A percentile compares a stretch with the other conserved stretches of the same genome.
Conservation (phyloP, 2,888 invertebrate genomes). For the Metopia argyrocephala region DNA sequence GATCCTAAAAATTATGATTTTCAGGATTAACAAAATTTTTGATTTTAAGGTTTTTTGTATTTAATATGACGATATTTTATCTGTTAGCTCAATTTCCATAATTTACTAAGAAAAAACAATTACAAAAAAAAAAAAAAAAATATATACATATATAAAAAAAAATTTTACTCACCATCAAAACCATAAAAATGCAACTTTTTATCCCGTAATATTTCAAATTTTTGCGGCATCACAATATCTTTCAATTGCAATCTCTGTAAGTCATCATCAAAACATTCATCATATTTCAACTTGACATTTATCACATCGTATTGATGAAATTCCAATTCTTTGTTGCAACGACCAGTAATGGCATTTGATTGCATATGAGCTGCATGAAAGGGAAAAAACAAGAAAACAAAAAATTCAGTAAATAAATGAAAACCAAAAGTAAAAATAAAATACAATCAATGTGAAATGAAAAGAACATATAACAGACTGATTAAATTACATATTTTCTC, state of each 20-base stretch:
- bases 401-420: background rate
- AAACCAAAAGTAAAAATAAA: background rate
- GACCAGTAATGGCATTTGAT: constrained; percentile 72
- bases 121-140: no score
- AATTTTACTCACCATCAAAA: constrained; percentile 71
- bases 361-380: constrained; percentile 74
- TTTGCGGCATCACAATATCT: constrained; percentile 73
- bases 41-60: no score
- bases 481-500: constrained; percentile 73
- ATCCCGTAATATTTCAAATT: constrained; percentile 73
- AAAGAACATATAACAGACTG: background rate
- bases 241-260: constrained; percentile 67
- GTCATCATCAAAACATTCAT: constrained; percentile 67
- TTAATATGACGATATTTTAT: no score
- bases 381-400: background rate
- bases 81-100: no score
- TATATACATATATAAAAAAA: background rate
- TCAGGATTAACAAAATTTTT: no score
- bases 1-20: no score
- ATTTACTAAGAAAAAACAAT: no score
- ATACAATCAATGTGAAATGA: background rate
- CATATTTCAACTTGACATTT: constrained; percentile 66
- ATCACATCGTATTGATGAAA: constrained; percentile 72
- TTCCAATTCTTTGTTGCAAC: constrained; percentile 74
- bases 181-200: constrained; percentile 72